A percentile compares a stretch with the other conserved stretches of the same genome.
These are phyloP conservation scores for Parauchenoglanis ngamensis DNA, from an alignment of 2,797 vertebrate genomes.

Conservation along the genomic window DNA sequence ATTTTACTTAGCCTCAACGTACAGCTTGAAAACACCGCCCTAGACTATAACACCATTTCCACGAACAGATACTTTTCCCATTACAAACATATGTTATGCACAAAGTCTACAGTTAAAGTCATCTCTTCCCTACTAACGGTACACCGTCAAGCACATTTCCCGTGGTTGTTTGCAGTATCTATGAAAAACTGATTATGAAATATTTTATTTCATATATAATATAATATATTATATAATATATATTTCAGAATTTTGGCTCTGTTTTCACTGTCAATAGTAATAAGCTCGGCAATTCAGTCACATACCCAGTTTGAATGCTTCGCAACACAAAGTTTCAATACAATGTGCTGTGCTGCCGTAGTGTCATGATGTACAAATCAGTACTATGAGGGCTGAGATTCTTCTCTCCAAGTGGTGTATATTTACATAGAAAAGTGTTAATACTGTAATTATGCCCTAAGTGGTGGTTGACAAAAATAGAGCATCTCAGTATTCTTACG, in stretches of 20 bases:
- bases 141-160: not conserved
- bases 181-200: not conserved
- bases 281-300: conserved; percentile 6
- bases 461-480: not conserved
- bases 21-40: no score
- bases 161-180: not conserved
- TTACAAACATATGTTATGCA: not conserved
- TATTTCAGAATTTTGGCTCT: not conserved
- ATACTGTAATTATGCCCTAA: not conserved
- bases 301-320: not conserved
- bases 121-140: not conserved
- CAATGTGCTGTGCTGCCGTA: not conserved
- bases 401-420: not conserved
- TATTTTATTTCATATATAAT: no score
- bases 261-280: conserved; percentile 8
- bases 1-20: not conserved
- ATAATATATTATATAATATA: not conserved
- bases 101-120: no score
- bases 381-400: not conserved
- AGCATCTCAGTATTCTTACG: not conserved
- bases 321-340: not conserved
- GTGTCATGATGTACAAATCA: conserved; percentile 13
- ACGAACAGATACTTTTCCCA: not conserved
- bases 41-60: not conserved
- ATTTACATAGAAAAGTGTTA: not conserved